These are phyloP conservation scores for Apomyelois bistriatella DNA, from an alignment of 2,888 invertebrate species.

Conservation along the genomic window DNA sequence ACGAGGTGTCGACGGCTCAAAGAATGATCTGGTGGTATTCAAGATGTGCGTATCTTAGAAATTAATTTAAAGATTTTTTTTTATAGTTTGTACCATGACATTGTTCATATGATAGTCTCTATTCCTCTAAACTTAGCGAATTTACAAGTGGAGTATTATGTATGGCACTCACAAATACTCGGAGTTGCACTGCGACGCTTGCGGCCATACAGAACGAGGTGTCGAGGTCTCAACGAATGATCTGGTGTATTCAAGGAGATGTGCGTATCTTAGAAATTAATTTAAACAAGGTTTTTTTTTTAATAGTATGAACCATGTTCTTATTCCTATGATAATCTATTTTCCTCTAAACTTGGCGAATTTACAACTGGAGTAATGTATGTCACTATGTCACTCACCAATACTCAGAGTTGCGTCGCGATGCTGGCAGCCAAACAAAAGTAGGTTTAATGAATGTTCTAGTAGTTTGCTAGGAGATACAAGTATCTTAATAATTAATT, in stretches of 20 bases:
- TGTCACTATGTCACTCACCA: slow-evolving; percentile 51
- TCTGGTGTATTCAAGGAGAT: slow-evolving; percentile 21
- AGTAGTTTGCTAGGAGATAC: slow-evolving; percentile 19
- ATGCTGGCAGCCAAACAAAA: slow-evolving; percentile 55
- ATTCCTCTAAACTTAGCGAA: slow-evolving; percentile 25
- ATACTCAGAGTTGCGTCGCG: slow-evolving; percentile 31
- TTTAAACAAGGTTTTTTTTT: not conserved
- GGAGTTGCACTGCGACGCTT: slow-evolving; percentile 37
- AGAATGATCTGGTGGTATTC: slow-evolving; percentile 37
- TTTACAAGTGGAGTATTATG: slow-evolving; percentile 46
- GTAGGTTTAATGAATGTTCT: slow-evolving; percentile 56
- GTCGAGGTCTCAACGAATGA: slow-evolving; percentile 59
- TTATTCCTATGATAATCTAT: not conserved
- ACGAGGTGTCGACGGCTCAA: slow-evolving; percentile 63
- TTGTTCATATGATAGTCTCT: not conserved
- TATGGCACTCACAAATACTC: slow-evolving; percentile 44
- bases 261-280: slow-evolving; percentile 15
- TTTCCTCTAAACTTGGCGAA: slow-evolving; percentile 25
- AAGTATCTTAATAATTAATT: slow-evolving; percentile 15
- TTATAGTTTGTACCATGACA: not conserved
- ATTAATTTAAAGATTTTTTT: not conserved
- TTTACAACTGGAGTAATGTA: slow-evolving; percentile 46
- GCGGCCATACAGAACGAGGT: slow-evolving; percentile 62
- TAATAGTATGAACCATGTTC: too few relatives aligned
- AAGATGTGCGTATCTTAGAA: slow-evolving; percentile 21